Conservation (phyloP, 2,888 invertebrate species). For the Bugulina stolonifera region DNA sequence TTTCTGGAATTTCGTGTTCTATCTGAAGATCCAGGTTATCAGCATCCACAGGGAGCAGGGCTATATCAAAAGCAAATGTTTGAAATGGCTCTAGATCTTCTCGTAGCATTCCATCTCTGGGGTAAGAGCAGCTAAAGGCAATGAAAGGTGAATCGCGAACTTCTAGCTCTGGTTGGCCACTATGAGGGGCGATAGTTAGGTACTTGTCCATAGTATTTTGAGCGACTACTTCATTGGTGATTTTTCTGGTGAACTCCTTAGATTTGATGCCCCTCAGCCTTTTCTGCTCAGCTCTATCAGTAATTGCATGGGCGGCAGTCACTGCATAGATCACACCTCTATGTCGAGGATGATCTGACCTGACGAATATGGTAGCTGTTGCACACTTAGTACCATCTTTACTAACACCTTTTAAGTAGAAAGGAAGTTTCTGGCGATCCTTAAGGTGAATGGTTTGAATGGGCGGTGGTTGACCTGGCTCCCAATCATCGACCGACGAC, state of each 20-base stretch:
- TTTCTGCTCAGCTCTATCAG: neutral
- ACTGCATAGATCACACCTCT: neutral
- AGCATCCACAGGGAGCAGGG: neutral
- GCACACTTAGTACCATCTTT: neutral
- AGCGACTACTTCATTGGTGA: neutral
- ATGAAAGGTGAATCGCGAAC: neutral
- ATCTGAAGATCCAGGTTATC: neutral
- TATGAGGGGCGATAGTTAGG: neutral
- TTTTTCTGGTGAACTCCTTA: neutral
- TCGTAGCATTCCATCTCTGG: too few species aligned
- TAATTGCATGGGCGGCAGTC: neutral
- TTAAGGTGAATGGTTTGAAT: neutral
- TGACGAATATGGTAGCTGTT: neutral
- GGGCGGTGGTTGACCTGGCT: neutral
- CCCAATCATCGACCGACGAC: neutral
- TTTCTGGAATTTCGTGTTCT: neutral
- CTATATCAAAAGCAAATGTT: neutral
- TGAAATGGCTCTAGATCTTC: too few species aligned
- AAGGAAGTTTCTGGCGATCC: neutral
- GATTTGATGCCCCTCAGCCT: neutral
- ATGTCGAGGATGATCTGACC: neutral
- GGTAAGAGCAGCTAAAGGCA: neutral
- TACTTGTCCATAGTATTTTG: neutral
- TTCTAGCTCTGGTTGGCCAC: neutral
- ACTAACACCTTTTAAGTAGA: neutral